Base-by-base conservation (phyloP, 2,888 invertebrate species). In the Drosophila emarginata region DNA sequence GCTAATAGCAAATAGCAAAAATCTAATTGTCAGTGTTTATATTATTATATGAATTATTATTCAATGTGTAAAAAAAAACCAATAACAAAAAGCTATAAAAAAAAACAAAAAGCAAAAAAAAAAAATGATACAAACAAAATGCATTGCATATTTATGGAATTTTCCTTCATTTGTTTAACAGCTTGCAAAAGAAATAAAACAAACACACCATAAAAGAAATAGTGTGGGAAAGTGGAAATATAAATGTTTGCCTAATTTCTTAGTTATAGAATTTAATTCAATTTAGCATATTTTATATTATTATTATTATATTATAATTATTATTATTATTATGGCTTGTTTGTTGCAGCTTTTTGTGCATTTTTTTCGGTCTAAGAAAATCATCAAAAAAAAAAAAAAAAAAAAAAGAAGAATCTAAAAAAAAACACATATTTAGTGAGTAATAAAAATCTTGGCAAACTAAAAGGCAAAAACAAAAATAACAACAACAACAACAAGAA, bases 301-400 rank as follows among this genome's bases (percentile, higher is more conserved):
- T 77, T 59, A 75, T 61, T 53, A 76, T 53, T 53, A 53, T 26
- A 52, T 74, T 64, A 64, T 67, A 23, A 79, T 80, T 76, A 72
- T 72, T 54, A 80, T 80, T 62, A 78, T 72, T 74, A 87, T 78
- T 80, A 85, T 78, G 77, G 90, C 90, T 90, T 90, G 90, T 90
- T 90, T 91, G 91, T 90, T 90, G 91, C 90, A 85, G 91, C 91
- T 91, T 90, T 91, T 89, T 89, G 89, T 90, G 89, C 89, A 84
- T 89, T 82, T 87, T 74, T 86, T 76, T 70, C 45, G 21, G 63
- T 77, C 73, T 67, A 62, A 61, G 45, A 64, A 63, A 75, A 64
- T 45, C 61, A 62, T 54, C 58, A 36, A 40, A 52, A 28, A 28
- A 57, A 40, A 57, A n/a, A 23, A 57, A 11, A 60, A 32, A 50